Conservation (phyloP, 2,888 invertebrate species). For the Salpingus planirostris region DNA sequence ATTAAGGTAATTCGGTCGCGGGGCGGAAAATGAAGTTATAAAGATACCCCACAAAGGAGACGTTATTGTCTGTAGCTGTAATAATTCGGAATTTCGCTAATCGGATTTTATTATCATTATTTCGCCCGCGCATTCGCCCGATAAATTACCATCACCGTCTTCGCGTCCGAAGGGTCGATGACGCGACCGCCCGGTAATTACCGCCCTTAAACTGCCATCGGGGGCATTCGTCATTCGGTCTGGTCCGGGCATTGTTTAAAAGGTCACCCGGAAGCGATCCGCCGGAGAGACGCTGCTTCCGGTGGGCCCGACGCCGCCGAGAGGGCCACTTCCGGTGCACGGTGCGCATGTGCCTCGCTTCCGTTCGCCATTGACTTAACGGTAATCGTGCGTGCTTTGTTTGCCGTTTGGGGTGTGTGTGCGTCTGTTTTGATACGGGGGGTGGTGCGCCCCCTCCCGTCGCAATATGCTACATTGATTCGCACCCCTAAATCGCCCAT, state of each 20-base stretch:
- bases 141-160: too few relatives aligned
- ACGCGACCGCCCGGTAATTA: not conserved
- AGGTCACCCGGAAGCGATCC: conserved; percentile 17
- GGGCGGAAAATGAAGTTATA: conserved; percentile 37
- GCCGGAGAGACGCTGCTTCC: conserved; percentile 22
- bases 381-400: conserved; percentile 28
- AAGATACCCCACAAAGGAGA: conserved; percentile 31
- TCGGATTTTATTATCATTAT: conserved; percentile 33
- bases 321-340: conserved; percentile 10
- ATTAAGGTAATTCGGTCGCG: conserved; percentile 37
- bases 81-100: conserved; percentile 35
- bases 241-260: conserved; percentile 8
- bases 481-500: too few relatives aligned
- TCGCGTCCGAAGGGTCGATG: too few relatives aligned
- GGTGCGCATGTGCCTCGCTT: conserved; percentile 28
- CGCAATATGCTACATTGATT: conserved; percentile 29
- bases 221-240: conserved; percentile 5
- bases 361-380: conserved; percentile 36
- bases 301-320: conserved; percentile 8
- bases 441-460: not conserved
- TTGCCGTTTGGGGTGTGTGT: conserved; percentile 20
- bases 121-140: too few relatives aligned
- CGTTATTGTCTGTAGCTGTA: conserved; percentile 33
- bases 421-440: too few relatives aligned
- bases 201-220: not conserved